Evolutionary conservation across 64 coral and sea anemone genomes (phyloP).

Genomic region (Astreopora myriophthalma): DNA sequence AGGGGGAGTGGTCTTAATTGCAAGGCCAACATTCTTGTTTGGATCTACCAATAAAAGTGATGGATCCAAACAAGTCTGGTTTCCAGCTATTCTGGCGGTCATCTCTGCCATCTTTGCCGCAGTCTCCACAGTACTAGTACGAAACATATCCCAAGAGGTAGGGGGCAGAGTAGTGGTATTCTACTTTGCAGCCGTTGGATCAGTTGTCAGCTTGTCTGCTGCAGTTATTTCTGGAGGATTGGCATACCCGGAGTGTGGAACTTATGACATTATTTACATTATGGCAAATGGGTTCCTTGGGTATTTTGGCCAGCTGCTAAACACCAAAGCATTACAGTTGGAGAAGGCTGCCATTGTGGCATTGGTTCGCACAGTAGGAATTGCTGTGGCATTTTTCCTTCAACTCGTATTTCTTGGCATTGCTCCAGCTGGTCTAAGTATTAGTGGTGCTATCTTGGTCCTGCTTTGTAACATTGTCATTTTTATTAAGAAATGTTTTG

Average conservation of each 20-base stretch:
- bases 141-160: slow-evolving; percentile 1
- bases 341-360: slow-evolving; percentile 58
- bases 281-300: not conserved
- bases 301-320: slow-evolving; percentile 11
- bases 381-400: slow-evolving; percentile 41
- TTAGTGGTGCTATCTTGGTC: slow-evolving; percentile 53
- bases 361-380: slow-evolving; percentile 24
- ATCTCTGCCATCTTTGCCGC: not conserved
- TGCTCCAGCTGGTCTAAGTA: slow-evolving; percentile 27
- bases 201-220: not conserved
- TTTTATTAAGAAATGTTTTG: slow-evolving; percentile 21
- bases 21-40: slow-evolving; percentile 58
- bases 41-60: not conserved
- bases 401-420: slow-evolving; percentile 18
- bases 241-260: slow-evolving; percentile 54
- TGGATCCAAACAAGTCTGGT: slow-evolving; percentile 1
- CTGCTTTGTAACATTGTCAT: slow-evolving; percentile 52
- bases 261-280: slow-evolving; percentile 37
- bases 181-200: slow-evolving; percentile 44
- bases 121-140: not conserved
- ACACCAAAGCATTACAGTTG: not conserved
- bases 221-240: slow-evolving; percentile 30
- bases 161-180: slow-evolving; percentile 39
- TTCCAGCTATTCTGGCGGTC: slow-evolving; percentile 43
- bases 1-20: slow-evolving; percentile 53